phyloP scores from a whole-genome alignment of 1,140 invertebrate genomes.

The Gonatopus flavifemur region DNA sequence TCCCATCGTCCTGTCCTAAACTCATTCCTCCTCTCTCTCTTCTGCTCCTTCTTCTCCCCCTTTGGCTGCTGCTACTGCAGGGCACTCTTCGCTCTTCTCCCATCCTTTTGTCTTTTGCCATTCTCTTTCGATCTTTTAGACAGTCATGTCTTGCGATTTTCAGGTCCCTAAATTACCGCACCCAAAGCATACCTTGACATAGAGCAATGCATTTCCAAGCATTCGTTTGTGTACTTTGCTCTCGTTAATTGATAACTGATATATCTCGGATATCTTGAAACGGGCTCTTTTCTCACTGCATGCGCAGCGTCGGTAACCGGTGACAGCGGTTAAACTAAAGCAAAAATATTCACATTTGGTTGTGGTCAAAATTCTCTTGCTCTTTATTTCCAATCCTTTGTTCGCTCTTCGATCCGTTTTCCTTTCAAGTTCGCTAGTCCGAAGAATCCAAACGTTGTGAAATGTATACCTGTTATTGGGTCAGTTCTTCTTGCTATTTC shows the following conservation, averaged over 20 bases:
- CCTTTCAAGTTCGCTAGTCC: too few relatives aligned
- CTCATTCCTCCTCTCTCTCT: conserved; percentile 25
- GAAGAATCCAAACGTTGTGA: too few relatives aligned
- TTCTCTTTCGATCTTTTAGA: conserved; percentile 21
- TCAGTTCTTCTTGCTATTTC: too few relatives aligned
- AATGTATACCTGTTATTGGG: too few relatives aligned
- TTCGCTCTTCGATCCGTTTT: too few relatives aligned
- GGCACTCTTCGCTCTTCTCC: too few relatives aligned
- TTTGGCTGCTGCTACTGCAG: background rate
- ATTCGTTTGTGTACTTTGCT: conserved; percentile 41
- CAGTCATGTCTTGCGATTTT: conserved; percentile 41
- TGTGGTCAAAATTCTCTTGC: too few relatives aligned
- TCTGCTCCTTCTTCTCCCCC: conserved; percentile 7
- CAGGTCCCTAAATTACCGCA: conserved; percentile 49
- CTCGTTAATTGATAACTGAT: conserved; percentile 55
- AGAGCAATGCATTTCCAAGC: conserved; percentile 35
- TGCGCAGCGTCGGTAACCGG: too few relatives aligned
- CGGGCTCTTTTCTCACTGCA: too few relatives aligned
- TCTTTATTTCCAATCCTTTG: too few relatives aligned
- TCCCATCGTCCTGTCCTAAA: conserved; percentile 15
- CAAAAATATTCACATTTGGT: too few relatives aligned
- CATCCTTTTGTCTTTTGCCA: conserved; percentile 6
- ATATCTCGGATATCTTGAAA: conserved; percentile 44
- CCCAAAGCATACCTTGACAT: conserved; percentile 22
- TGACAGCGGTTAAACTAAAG: too few relatives aligned